Conservation (phyloP, 2,797 vertebrate species). For the Ctenosaura bakeri region DNA sequence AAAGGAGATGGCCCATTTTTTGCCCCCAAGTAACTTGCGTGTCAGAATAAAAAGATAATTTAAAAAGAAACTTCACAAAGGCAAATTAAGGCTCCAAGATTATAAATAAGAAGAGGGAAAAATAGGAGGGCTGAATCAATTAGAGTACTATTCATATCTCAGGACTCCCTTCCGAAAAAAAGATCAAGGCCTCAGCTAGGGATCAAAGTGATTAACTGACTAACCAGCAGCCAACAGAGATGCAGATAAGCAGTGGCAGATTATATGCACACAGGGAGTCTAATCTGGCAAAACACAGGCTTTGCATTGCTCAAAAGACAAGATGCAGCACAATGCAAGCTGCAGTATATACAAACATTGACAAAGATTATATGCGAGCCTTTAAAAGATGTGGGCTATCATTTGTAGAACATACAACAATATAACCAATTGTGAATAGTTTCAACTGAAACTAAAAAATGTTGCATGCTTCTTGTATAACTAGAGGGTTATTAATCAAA, state of each 20-base stretch:
- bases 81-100: slow-evolving; percentile 39
- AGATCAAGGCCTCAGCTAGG: slow-evolving; percentile 59
- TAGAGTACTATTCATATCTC: slow-evolving; percentile 51
- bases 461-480: slow-evolving; percentile 45
- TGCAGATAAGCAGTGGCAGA: slow-evolving; percentile 45
- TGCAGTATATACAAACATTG: slow-evolving; percentile 43
- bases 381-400: slow-evolving; percentile 26
- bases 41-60: slow-evolving; percentile 43
- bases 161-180: slow-evolving; percentile 55
- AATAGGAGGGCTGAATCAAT: slow-evolving; percentile 53
- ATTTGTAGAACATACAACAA: slow-evolving; percentile 11
- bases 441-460: slow-evolving; percentile 55
- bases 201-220: slow-evolving; percentile 62
- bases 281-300: slow-evolving; percentile 47
- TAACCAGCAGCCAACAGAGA: slow-evolving; percentile 50
- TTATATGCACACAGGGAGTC: slow-evolving; percentile 38
- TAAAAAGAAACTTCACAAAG: slow-evolving; percentile 27
- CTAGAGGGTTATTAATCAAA: slow-evolving; percentile 57
- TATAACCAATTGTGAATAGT: not conserved
- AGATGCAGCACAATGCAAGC: slow-evolving; percentile 57
- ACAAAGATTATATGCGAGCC: slow-evolving; percentile 43
- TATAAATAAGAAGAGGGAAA: slow-evolving; percentile 43
- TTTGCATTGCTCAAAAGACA: slow-evolving; percentile 48
- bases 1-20: slow-evolving; percentile 13
- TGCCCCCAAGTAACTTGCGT: slow-evolving; percentile 2